phyloP scores from a whole-genome alignment of 2,113 vertebrate genomes.

The Pampusana beccarii region DNA sequence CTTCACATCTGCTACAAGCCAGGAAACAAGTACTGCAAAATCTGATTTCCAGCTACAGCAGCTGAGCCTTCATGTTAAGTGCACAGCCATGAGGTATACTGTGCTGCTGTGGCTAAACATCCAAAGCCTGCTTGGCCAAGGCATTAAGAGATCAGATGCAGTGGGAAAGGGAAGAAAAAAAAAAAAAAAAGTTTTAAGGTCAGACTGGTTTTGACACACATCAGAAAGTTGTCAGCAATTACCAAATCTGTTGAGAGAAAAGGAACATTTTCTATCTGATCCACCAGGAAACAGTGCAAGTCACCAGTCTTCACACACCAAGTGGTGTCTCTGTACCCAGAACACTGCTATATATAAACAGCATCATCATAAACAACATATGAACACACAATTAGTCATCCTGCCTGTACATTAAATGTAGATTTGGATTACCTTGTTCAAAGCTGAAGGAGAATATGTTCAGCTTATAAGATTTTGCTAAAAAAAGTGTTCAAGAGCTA shows the following conservation, averaged over 20 bases:
- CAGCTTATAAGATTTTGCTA: neutral
- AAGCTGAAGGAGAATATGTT: neutral
- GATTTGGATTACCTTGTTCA: neutral
- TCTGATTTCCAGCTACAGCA: constrained; percentile 17
- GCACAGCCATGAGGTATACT: neutral
- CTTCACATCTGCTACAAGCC: constrained; percentile 37
- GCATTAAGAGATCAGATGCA: neutral
- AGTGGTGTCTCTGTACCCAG: neutral
- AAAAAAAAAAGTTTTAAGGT: neutral
- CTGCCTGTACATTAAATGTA: neutral
- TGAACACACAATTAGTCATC: constrained; percentile 35
- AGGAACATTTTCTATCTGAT: neutral
- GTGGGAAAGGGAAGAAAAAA: neutral
- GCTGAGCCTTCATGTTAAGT: neutral
- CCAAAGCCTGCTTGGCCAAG: neutral
- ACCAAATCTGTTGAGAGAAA: neutral
- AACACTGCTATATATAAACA: constrained; percentile 42
- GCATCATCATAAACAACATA: constrained; percentile 43
- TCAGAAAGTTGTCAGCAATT: neutral
- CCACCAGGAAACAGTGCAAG: neutral
- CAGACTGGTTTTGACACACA: neutral
- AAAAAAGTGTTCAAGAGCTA: neutral
- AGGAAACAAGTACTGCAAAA: constrained; percentile 12
- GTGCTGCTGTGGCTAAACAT: neutral
- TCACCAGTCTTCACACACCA: neutral